Conservation (phyloP, 2,113 vertebrate species). For the Laterallus jamaicensis region DNA sequence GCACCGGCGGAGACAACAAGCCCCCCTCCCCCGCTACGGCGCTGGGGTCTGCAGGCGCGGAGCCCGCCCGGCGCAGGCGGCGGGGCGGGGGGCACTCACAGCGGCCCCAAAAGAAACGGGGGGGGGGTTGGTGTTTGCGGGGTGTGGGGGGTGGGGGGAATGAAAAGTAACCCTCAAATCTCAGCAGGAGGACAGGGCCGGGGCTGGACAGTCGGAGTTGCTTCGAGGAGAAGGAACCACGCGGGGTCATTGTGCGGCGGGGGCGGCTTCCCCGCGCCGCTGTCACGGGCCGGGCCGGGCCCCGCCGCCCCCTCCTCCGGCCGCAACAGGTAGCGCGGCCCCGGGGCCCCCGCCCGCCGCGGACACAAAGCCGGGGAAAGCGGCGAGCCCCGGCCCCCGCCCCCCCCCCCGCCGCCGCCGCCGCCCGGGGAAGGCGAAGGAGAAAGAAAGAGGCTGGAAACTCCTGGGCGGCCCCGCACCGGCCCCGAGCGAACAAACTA, state of each 20-base stretch:
- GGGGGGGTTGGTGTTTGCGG: no score
- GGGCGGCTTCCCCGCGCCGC: not conserved
- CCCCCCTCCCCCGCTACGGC: not conserved
- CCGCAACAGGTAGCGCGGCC: not conserved
- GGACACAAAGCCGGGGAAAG: no score
- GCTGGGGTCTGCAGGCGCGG: not conserved
- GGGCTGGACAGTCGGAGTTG: not conserved
- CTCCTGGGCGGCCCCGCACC: no score
- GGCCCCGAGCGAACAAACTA: no score
- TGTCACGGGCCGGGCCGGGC: not conserved
- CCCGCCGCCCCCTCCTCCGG: not conserved
- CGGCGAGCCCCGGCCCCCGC: not conserved
- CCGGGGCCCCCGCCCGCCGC: not conserved
- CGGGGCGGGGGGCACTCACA: not conserved
- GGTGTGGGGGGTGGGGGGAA: no score
- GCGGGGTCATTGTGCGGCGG: constrained; percentile 32
- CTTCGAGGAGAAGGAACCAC: not conserved
- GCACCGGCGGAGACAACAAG: not conserved
- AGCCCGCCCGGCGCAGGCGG: not conserved
- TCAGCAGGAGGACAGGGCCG: not conserved
- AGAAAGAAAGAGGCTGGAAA: no score
- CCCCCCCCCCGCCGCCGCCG: no score
- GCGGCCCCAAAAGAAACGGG: not conserved
- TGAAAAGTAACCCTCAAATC: not conserved
- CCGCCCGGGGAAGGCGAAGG: no score